Evolutionary conservation across 2,113 vertebrate species (phyloP).

Genomic region (Alethe diademata): DNA sequence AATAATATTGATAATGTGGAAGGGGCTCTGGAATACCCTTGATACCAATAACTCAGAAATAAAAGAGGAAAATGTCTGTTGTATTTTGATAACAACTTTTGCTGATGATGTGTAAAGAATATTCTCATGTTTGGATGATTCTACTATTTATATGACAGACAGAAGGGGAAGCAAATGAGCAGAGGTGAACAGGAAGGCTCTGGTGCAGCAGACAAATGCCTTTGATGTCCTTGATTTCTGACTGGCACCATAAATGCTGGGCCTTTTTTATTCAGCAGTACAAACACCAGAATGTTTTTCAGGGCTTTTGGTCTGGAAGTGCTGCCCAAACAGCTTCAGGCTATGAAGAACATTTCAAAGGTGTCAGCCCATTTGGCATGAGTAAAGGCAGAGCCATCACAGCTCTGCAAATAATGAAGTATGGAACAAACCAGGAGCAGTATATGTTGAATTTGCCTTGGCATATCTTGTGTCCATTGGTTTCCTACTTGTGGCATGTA

Average conservation of each 20-base stretch:
- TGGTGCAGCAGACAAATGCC: not conserved
- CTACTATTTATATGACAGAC: not conserved
- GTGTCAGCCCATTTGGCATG: not conserved
- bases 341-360: not conserved
- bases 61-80: not conserved
- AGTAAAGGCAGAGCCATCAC: not conserved
- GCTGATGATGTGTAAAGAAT: not conserved
- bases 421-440: not conserved
- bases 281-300: not conserved
- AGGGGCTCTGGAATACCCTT: not conserved
- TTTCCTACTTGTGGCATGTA: not conserved
- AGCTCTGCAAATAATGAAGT: not conserved
- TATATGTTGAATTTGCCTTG: fast-evolving
- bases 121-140: not conserved
- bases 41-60: not conserved
- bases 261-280: not conserved
- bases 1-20: not conserved
- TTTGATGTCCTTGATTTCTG: not conserved
- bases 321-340: not conserved
- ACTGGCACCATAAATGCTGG: not conserved
- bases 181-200: not conserved
- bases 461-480: not conserved
- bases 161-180: not conserved
- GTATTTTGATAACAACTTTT: not conserved
- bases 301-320: not conserved